Conservation (phyloP, 2,888 invertebrate genomes). For the Andrena camellia region DNA sequence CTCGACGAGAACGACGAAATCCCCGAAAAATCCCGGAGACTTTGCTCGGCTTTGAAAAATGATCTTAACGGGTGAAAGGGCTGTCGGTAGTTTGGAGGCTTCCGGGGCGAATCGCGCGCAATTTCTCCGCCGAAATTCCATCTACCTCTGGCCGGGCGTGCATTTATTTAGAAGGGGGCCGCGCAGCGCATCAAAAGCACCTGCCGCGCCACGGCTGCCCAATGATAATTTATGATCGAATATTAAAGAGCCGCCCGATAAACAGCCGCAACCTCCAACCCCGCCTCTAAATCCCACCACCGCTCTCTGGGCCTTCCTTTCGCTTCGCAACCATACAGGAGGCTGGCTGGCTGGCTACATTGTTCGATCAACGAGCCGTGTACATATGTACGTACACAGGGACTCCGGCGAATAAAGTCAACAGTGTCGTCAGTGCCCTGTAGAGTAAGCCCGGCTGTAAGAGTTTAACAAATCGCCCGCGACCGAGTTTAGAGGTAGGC, state of each 20-base stretch:
- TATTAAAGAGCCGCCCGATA: constrained; percentile 70
- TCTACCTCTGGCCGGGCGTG: constrained; percentile 47
- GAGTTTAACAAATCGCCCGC: neutral
- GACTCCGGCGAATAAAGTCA: too few relatives aligned
- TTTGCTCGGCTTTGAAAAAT: constrained; percentile 5
- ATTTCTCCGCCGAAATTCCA: neutral
- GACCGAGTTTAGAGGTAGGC: neutral
- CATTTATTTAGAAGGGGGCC: constrained; percentile 75
- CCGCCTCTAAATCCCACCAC: neutral
- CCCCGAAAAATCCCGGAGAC: constrained; percentile 9
- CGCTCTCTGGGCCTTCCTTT: too few relatives aligned
- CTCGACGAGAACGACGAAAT: neutral
- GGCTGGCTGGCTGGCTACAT: too few relatives aligned
- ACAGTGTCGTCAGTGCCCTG: too few relatives aligned
- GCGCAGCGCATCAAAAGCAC: constrained; percentile 74
- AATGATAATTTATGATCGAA: constrained; percentile 76
- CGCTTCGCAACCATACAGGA: too few relatives aligned
- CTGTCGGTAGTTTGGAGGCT: neutral
- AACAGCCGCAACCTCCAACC: constrained; percentile 42
- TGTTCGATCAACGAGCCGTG: too few relatives aligned
- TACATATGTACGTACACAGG: too few relatives aligned
- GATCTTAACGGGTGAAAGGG: neutral
- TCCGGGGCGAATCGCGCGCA: neutral
- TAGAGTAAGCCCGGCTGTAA: neutral
- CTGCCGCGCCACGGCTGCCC: constrained; percentile 67